Base-by-base conservation (phyloP, 2,113 vertebrate genomes). In the Chascanopsetta lugubris region DNA sequence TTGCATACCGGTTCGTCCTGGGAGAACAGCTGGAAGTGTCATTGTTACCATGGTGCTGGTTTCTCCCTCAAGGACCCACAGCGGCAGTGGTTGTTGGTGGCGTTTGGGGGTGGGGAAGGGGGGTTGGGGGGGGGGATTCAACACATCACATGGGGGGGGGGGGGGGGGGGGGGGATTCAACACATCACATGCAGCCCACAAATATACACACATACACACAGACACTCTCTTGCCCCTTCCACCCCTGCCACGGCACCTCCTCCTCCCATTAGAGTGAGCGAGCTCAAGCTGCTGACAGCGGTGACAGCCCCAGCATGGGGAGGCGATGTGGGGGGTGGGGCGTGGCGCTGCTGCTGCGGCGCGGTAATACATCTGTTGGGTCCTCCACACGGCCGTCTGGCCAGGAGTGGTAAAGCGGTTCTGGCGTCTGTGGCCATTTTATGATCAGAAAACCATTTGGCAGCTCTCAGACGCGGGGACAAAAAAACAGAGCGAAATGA, bases 21-120 rank as follows among this genome's bases (percentile, higher is more conserved):
- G 84, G 75, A 80, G 51, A 82, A 79, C 84, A 87, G 80, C 88
- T 87, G 83, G 67, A 80, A 53, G 61, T 50, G 67, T 50, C 22
- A 3, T 51, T 79, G 69, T 82, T 74, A 51, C 65, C 42, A 66
- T 69, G 47, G 72, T 30, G 57, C 57, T 40, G 1, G 42, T 62
- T 54, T 68, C 32, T 62, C 62, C 78, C 70, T 54, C 0, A 30
- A 75, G 84, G 77, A 29, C 5, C 64, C 20, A 1, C 17, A 4
- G 54, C 15, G 13, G 72, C 10, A n/a, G 60, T 56, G 40, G 29
- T 17, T 17, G 64, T 49, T 15, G 51, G 65, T 29, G 38, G 0
- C 6, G 6, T 15, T n/a, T 3, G 24, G 40, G 0, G 32, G 22
- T 36, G 59, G 48, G 3, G 38, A n/a, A 21, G 4, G 13, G 51